Conservation (phyloP, 2,888 invertebrate species). For the Erebia palarica region DNA sequence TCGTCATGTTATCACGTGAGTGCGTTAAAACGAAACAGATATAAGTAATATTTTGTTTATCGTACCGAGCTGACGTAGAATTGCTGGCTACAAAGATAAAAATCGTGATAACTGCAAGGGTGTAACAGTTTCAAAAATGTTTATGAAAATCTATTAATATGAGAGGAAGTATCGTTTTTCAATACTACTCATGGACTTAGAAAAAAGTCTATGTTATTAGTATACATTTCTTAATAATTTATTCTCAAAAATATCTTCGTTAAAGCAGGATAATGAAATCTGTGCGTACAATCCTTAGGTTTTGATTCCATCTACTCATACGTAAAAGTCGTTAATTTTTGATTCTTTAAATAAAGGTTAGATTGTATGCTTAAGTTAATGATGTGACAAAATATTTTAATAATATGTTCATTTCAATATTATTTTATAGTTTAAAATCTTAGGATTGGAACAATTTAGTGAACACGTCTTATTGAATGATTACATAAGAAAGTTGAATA, state of each 20-base stretch:
- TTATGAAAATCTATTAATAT: constrained; percentile 27
- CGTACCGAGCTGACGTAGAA: constrained; percentile 68
- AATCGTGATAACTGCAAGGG: constrained; percentile 69
- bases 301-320: neutral
- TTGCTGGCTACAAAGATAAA: constrained; percentile 69
- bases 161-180: neutral
- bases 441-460: neutral
- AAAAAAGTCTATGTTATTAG: neutral
- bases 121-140: constrained; percentile 47
- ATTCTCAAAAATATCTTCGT: neutral
- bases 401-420: too few species aligned
- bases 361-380: neutral
- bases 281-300: too few species aligned
- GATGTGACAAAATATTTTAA: neutral
- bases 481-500: constrained; percentile 38
- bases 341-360: too few species aligned
- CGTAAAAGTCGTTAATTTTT: neutral
- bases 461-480: neutral
- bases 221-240: neutral
- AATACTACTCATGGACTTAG: too few species aligned
- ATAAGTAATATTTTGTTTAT: constrained; percentile 53
- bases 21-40: constrained; percentile 55
- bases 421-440: neutral
- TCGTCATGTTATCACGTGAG: constrained; percentile 58
- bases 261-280: neutral